Conservation (phyloP, 1,140 invertebrate species). For the Saccostrea glomerata region DNA sequence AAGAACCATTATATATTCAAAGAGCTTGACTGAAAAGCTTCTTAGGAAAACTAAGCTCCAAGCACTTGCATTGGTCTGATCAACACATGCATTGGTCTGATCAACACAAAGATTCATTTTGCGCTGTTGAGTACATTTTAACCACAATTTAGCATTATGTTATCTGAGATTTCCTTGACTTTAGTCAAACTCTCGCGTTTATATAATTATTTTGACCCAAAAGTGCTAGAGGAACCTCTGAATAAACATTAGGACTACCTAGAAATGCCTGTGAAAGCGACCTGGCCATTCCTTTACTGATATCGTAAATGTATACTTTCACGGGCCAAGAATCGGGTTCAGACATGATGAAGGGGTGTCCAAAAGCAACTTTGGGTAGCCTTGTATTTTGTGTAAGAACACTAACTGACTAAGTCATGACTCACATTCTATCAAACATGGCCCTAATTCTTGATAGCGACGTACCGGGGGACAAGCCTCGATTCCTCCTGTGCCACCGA, state of each 20-base stretch:
- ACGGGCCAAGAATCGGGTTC: slow-evolving; percentile 53
- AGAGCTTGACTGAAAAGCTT: no score
- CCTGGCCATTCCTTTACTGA: slow-evolving; percentile 67
- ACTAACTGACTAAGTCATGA: not conserved
- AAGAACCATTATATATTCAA: slow-evolving; percentile 35
- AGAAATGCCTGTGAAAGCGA: slow-evolving; percentile 66
- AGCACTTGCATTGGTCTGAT: no score
- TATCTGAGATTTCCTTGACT: no score
- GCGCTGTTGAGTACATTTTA: no score
- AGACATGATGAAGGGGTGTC: slow-evolving; percentile 15
- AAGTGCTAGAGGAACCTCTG: no score
- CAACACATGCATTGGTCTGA: no score
- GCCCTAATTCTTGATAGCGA: slow-evolving; percentile 62
- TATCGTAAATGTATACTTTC: slow-evolving; percentile 69
- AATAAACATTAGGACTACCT: slow-evolving; percentile 52
- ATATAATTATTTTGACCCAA: no score
- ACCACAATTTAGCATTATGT: no score
- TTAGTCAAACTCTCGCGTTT: no score
- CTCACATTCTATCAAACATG: no score
- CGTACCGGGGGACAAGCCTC: slow-evolving; percentile 88
- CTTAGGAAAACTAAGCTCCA: no score
- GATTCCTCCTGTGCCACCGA: slow-evolving; percentile 89
- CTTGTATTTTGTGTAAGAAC: not conserved
- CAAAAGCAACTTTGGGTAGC: not conserved
- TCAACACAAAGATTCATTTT: no score